Percentiles rank a stretch among this genome's conserved stretches.
Evolutionary conservation across 2,888 invertebrate genomes (phyloP).

Genomic region (Orthosia gothica): DNA sequence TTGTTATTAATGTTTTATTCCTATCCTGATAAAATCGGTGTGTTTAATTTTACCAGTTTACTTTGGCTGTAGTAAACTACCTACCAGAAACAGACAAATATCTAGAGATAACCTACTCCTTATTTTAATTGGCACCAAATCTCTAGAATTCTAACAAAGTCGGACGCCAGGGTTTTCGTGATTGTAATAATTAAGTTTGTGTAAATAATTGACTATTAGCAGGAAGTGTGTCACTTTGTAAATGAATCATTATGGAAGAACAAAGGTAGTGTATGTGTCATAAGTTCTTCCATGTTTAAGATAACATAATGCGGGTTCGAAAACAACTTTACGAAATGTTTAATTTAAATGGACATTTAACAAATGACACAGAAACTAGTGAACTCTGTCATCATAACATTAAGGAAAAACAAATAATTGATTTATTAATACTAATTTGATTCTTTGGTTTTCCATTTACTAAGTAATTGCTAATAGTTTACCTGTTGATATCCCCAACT

Average conservation of each 20-base stretch:
- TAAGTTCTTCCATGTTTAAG: constrained; percentile 15
- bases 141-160: not conserved
- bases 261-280: constrained; percentile 53
- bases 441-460: not conserved
- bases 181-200: constrained; percentile 6
- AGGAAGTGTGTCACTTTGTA: constrained; percentile 30
- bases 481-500: not conserved
- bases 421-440: not conserved
- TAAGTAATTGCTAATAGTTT: not conserved
- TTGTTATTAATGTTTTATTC: not conserved
- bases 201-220: not conserved
- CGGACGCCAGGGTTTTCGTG: constrained; percentile 2
- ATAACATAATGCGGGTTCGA: constrained; percentile 35
- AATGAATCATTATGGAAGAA: constrained; percentile 49
- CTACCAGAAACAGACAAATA: not conserved
- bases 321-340: constrained; percentile 31
- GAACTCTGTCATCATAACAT: not conserved
- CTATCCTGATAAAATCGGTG: not conserved
- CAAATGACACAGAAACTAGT: not conserved
- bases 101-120: not conserved
- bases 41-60: not conserved
- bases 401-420: constrained; percentile 21
- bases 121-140: not conserved
- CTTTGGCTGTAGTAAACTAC: not conserved
- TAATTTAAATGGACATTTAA: not conserved